phyloP scores from a whole-genome alignment of 2,888 invertebrate genomes.

The Mythimna loreyi region DNA sequence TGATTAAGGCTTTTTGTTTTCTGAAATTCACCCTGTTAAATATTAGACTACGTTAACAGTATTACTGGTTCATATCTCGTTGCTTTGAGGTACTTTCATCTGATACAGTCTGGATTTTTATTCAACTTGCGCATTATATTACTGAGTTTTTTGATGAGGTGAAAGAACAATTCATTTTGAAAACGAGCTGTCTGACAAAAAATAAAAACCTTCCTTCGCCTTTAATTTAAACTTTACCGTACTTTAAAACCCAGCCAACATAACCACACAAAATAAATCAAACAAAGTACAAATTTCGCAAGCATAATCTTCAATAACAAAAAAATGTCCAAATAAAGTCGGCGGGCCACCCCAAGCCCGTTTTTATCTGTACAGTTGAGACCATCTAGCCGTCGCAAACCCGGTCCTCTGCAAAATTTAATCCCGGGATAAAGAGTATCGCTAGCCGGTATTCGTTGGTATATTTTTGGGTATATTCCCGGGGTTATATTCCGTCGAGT shows the following conservation, averaged over 20 bases:
- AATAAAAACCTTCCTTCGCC: constrained; percentile 11
- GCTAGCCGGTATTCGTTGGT: constrained; percentile 69
- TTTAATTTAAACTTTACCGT: constrained; percentile 45
- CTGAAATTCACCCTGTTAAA: constrained; percentile 2
- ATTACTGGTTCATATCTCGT: not conserved
- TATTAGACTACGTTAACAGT: not conserved
- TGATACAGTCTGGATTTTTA: not conserved
- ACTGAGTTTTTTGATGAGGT: not conserved
- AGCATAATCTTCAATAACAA: constrained; percentile 65
- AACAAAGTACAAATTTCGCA: constrained; percentile 57
- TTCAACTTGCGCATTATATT: not conserved
- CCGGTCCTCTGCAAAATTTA: constrained; percentile 84
- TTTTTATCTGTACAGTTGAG: constrained; percentile 78
- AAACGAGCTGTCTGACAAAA: not conserved
- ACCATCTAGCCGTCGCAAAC: constrained; percentile 73
- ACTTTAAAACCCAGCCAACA: constrained; percentile 43
- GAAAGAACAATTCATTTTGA: not conserved
- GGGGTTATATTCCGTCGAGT: constrained; percentile 73
- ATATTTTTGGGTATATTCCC: constrained; percentile 66
- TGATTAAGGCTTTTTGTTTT: constrained; percentile 15
- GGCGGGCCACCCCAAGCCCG: constrained; percentile 62
- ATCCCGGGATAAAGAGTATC: constrained; percentile 84
- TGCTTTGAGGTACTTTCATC: not conserved
- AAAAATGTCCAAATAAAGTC: constrained; percentile 64
- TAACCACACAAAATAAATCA: constrained; percentile 62